Evolutionary conservation across 2,888 invertebrate species (phyloP).

Genomic region (Stegana nigrithorax): DNA sequence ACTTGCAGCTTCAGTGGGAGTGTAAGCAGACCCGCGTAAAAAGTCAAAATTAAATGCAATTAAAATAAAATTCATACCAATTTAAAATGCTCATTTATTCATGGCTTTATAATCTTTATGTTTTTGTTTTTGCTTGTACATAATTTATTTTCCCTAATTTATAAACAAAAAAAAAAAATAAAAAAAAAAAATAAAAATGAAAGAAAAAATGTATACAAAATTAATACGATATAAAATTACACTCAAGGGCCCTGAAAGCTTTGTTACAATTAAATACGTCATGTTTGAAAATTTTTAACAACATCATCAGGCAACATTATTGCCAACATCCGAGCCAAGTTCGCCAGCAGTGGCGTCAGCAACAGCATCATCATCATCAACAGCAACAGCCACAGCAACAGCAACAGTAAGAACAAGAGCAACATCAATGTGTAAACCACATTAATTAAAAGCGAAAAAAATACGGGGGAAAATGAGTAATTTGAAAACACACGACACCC

Average conservation of each 20-base stretch:
- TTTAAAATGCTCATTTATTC: too few relatives aligned
- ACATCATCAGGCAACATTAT: neutral
- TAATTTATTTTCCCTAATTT: conserved; percentile 6
- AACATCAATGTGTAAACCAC: conserved; percentile 7
- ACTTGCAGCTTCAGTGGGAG: too few relatives aligned
- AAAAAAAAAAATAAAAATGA: too few relatives aligned
- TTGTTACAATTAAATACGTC: neutral
- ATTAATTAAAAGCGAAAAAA: conserved; percentile 7
- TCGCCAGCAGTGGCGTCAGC: neutral
- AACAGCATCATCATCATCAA: too few relatives aligned
- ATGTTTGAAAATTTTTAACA: conserved; percentile 1
- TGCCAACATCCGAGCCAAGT: neutral
- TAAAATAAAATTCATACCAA: too few relatives aligned
- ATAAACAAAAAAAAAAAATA: neutral
- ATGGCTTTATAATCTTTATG: too few relatives aligned
- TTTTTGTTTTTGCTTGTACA: too few relatives aligned
- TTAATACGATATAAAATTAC: conserved; percentile 6
- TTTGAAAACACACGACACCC: conserved; percentile 1
- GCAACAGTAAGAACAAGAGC: neutral
- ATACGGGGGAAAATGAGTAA: conserved; percentile 5
- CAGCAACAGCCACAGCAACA: too few relatives aligned
- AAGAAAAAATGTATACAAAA: too few relatives aligned
- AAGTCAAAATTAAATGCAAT: too few relatives aligned
- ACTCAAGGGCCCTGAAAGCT: neutral
- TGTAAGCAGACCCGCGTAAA: too few relatives aligned